phyloP scores from a whole-genome alignment of 2,113 vertebrate genomes.

The Tringa solitaria region DNA sequence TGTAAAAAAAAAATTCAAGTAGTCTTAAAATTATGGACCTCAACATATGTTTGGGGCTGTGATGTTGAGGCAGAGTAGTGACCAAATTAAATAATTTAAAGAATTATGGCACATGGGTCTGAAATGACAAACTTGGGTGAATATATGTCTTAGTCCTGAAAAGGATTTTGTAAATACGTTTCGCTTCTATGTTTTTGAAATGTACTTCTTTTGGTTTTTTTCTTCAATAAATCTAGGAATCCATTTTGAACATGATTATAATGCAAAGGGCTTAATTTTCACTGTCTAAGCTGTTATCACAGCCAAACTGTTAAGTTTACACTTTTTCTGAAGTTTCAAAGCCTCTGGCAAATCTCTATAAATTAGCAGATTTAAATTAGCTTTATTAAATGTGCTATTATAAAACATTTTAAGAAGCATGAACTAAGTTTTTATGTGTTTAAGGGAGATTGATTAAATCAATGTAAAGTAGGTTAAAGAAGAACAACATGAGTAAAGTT shows the following conservation, averaged over 20 bases:
- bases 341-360: conserved; percentile 73
- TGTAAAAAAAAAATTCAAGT: background rate
- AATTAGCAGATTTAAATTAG: conserved; percentile 78
- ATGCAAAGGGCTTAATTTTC: conserved; percentile 55
- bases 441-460: conserved; percentile 72
- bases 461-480: conserved; percentile 70
- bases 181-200: background rate
- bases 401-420: conserved; percentile 66
- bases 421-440: conserved; percentile 65
- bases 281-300: conserved; percentile 68
- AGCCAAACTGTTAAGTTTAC: conserved; percentile 70
- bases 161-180: background rate
- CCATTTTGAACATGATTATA: conserved; percentile 20
- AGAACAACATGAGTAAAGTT: conserved; percentile 65
- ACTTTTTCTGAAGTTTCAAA: conserved; percentile 71
- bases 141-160: background rate
- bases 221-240: background rate
- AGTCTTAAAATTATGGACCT: background rate
- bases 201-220: background rate
- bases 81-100: background rate
- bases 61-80: background rate
- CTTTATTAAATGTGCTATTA: conserved; percentile 78
- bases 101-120: background rate
- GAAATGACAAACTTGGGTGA: background rate
- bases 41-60: background rate